These are phyloP conservation scores for Papilio helenus DNA, from an alignment of 1,140 invertebrate genomes.

Conservation along the genomic window DNA sequence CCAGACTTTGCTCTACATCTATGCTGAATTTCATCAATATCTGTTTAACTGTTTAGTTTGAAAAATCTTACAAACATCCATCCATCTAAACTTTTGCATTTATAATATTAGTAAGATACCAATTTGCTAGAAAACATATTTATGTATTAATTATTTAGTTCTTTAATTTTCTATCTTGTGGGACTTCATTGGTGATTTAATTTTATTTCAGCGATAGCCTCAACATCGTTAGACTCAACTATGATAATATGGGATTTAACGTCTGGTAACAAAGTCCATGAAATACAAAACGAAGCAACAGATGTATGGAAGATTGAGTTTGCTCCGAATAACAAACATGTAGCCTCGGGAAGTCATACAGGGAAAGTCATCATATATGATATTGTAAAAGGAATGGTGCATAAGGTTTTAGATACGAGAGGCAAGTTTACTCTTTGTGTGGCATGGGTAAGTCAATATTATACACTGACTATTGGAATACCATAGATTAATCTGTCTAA, in stretches of 20 bases:
- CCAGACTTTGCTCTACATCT: no score
- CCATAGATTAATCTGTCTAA: no score
- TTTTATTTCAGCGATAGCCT: slow-evolving; percentile 91
- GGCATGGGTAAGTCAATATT: slow-evolving; percentile 96
- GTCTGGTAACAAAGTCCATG: slow-evolving; percentile 91
- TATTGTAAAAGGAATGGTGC: slow-evolving; percentile 92
- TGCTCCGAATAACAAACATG: slow-evolving; percentile 94
- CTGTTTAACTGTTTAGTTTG: no score
- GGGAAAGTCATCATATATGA: slow-evolving; percentile 96
- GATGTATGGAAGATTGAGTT: slow-evolving; percentile 97
- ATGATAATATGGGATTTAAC: slow-evolving; percentile 96
- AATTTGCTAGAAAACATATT: no score
- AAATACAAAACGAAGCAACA: slow-evolving; percentile 93
- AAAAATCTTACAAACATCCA: no score
- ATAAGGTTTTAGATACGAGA: slow-evolving; percentile 94
- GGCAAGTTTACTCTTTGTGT: slow-evolving; percentile 98
- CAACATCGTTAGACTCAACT: slow-evolving; percentile 95
- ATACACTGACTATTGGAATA: no score
- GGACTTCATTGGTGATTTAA: no score
- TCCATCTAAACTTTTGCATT: no score
- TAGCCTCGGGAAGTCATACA: slow-evolving; percentile 95
- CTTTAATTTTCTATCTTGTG: no score
- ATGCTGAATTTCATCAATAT: no score
- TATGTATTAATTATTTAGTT: no score
- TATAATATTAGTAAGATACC: no score